Evolutionary conservation across 2,888 invertebrate genomes (phyloP).

Genomic region (Cheilosia vernalis): DNA sequence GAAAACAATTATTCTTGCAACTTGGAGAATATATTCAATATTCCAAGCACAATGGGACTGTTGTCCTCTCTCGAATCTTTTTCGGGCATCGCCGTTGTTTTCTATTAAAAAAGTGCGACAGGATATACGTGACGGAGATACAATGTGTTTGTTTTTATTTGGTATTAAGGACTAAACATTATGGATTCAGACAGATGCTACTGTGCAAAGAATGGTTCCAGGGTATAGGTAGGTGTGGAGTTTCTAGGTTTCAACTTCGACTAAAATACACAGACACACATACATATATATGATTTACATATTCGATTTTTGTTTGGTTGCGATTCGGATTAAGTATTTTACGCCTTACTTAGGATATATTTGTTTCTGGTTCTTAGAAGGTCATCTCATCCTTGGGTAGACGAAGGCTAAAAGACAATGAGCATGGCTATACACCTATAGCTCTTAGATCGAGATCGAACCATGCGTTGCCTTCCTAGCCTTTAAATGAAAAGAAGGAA

Average conservation of each 20-base stretch:
- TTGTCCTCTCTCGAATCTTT: background rate
- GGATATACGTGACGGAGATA: background rate
- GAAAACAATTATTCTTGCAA: constrained; percentile 24
- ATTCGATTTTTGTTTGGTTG: background rate
- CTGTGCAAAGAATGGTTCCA: background rate
- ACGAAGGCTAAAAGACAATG: no score
- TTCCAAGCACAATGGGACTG: constrained; percentile 12
- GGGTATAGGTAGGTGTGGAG: no score
- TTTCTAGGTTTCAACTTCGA: no score
- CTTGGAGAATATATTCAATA: constrained; percentile 3
- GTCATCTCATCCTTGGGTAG: no score
- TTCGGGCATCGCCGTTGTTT: background rate
- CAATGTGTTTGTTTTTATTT: background rate
- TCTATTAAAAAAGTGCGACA: constrained; percentile 3
- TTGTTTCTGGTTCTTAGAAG: no score
- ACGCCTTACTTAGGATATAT: no score
- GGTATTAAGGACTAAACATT: background rate
- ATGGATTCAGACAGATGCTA: constrained; percentile 8
- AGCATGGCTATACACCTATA: no score
- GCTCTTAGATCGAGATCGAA: no score
- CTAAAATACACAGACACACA: background rate
- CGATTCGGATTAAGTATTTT: background rate
- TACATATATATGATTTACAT: background rate
- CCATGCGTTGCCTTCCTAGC: no score
- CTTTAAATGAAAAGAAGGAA: no score